Base-by-base conservation (phyloP, 2,888 invertebrate genomes). In the Lasioglossum malachurum region DNA sequence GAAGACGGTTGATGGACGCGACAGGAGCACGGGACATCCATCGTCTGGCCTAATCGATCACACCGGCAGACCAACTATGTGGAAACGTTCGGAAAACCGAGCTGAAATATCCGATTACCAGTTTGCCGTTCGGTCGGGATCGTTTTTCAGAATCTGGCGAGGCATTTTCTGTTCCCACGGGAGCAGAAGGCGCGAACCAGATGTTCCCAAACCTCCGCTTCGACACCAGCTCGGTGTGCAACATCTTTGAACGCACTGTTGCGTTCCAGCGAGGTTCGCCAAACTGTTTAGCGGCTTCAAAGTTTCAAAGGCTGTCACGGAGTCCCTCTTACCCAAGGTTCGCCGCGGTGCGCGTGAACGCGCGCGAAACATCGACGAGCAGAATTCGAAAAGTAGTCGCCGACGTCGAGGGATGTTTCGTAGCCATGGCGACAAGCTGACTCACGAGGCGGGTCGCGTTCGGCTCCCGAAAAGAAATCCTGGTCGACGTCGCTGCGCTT, bases 381-480 rank as follows among this genome's bases (percentile, higher is more conserved):
- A 53, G 38, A 57, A 16, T 14, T 23, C 38, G 73, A 69, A 31
- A 49, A 74, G 23, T 78, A 27, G 46, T 71, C 8, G 49, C 46
- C 35, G 64, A 27, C 57, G 31, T 67, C 60, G 82, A 81, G 90
- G 90, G 89, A 89, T 87, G 87, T 75, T 71, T 83, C 81, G 91
- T 91, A 89, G 82, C 84, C 91, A 91, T 91, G 91, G 91, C 87
- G 90, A 91, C 89, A 91, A 79, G 91, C 88, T 89, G 91, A 67
- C 31, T 8, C 67, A 19, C 64, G 31, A 7, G 10, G 35, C 31
- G 35, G 60, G 27, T 60, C 60, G 67, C 60, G 67, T 67, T 35
- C 67, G 16, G 60, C 60, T 5, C 60, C 5, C 60, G 27, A 16
- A 64, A 64, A 64, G 64, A 64, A 64, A 31, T 69, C 23, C 8